Conservation (phyloP, 2,888 invertebrate species). For the Drosophila multiciliata region DNA sequence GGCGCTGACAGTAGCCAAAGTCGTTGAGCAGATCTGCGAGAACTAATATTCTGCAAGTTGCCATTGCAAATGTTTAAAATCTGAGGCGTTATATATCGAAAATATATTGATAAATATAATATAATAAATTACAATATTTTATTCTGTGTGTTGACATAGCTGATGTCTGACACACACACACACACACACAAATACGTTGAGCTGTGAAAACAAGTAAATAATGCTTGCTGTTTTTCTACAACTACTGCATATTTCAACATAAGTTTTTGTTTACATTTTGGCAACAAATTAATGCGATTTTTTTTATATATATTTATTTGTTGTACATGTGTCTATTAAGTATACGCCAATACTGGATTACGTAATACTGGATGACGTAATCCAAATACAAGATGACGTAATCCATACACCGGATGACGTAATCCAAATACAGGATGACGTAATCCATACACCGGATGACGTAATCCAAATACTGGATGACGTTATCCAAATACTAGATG, state of each 20-base stretch:
- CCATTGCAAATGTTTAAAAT: not conserved
- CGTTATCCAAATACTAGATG: too few species aligned
- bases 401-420: too few species aligned
- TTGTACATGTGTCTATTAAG: conserved; percentile 22
- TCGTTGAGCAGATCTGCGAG: not conserved
- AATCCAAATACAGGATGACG: too few species aligned
- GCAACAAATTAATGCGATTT: not conserved
- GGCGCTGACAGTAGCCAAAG: conserved; percentile 13
- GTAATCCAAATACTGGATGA: too few species aligned
- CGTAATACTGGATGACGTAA: too few species aligned
- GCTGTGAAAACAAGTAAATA: not conserved
- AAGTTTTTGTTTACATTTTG: not conserved
- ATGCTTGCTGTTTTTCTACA: not conserved
- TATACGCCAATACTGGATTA: too few species aligned
- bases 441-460: too few species aligned
- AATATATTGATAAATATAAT: too few species aligned
- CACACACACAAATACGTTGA: conserved; percentile 13
- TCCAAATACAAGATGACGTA: too few species aligned
- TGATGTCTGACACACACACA: conserved; percentile 5
- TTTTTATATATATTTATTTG: not conserved
- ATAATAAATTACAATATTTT: not conserved
- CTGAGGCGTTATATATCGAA: not conserved
- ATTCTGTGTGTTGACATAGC: conserved; percentile 17
- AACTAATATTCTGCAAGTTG: not conserved
- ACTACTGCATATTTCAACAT: not conserved